Evolutionary conservation across 2,797 vertebrate genomes (phyloP).

Genomic region (Scolopax bukidnonensis): DNA sequence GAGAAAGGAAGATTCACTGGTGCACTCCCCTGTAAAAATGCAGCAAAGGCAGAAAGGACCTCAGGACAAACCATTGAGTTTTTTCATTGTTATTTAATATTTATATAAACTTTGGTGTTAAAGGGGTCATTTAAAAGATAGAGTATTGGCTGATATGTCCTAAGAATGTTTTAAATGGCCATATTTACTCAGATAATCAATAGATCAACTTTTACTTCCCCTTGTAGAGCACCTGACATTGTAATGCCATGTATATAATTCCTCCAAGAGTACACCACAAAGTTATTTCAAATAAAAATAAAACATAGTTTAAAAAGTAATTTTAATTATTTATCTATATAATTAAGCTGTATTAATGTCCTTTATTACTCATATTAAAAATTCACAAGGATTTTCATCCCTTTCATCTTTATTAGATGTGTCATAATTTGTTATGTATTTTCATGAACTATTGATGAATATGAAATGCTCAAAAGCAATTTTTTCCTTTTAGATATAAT

Average conservation of each 20-base stretch:
- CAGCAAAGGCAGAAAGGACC: neutral
- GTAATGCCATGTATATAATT: neutral
- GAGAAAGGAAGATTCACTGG: neutral
- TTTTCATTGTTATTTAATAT: neutral
- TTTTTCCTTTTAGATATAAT: conserved; percentile 49
- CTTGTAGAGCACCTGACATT: neutral
- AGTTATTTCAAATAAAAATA: conserved; percentile 49
- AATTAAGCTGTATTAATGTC: conserved; percentile 58
- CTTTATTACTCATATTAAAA: conserved; percentile 52
- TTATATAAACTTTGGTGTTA: neutral
- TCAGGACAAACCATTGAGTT: neutral
- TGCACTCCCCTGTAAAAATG: neutral
- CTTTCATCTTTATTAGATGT: conserved; percentile 63
- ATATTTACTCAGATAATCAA: neutral
- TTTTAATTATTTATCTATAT: conserved; percentile 57
- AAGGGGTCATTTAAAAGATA: neutral
- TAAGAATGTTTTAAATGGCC: neutral
- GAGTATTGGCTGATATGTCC: neutral
- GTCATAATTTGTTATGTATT: conserved; percentile 38
- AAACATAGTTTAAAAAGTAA: conserved; percentile 42
- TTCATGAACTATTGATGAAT: conserved; percentile 62
- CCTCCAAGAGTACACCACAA: neutral
- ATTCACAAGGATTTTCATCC: conserved; percentile 47
- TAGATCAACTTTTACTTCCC: neutral
- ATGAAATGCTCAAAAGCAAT: conserved; percentile 31